These are phyloP conservation scores for Cyclargus thomasi DNA, from an alignment of 1,140 invertebrate genomes.

Conservation along the genomic window DNA sequence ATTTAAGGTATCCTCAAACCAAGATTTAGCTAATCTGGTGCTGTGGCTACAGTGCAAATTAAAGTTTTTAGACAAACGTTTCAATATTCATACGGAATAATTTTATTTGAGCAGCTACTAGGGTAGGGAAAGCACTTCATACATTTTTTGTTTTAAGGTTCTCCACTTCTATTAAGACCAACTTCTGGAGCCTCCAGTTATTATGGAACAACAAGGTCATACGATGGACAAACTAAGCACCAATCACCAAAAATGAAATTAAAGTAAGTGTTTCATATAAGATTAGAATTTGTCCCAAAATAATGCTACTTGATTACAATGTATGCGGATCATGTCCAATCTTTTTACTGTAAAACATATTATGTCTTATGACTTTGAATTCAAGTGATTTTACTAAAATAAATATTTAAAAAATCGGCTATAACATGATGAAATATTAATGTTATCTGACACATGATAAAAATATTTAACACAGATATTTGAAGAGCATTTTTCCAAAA, in stretches of 20 bases:
- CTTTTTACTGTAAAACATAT: no score
- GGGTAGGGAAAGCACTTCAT: neutral
- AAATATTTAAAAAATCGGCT: neutral
- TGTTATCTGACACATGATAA: neutral
- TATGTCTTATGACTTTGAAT: no score
- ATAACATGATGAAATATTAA: neutral
- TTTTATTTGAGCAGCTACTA: neutral
- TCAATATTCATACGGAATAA: no score
- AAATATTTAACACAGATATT: conserved; percentile 78
- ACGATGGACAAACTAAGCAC: conserved; percentile 76
- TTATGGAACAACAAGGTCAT: conserved; percentile 73
- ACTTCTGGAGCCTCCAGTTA: conserved; percentile 73
- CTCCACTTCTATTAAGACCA: conserved; percentile 60
- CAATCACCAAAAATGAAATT: conserved; percentile 95
- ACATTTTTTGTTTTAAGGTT: conserved; percentile 36
- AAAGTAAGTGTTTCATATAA: conserved; percentile 77
- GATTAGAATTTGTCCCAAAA: no score
- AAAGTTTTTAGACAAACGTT: no score
- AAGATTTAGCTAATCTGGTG: no score
- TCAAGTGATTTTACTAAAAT: no score
- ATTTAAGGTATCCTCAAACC: no score
- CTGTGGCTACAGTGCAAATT: no score
- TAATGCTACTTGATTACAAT: no score
- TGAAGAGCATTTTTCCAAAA: conserved; percentile 94
- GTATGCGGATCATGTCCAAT: no score